Base-by-base conservation (phyloP, 2,797 vertebrate species). In the Myiothlypis chrysogaster region DNA sequence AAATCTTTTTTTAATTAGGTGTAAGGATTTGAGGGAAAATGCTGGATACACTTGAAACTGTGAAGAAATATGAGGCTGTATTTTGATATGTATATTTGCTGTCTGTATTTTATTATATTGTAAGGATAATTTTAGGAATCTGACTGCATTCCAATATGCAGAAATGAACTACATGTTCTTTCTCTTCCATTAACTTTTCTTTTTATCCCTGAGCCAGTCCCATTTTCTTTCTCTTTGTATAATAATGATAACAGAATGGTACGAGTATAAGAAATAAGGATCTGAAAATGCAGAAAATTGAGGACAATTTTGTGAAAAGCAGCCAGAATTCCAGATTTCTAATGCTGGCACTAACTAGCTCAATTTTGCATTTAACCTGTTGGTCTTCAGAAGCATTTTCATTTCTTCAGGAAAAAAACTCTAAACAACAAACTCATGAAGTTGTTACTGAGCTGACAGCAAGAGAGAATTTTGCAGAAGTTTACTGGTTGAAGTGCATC, bases 261-360 rank as follows among this genome's bases (percentile, higher is more conserved):
- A 63, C 8, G 50, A 78, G 7, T 37, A 23, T 60, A 72, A 88
- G 72, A 89, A 94, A 89, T 65, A 88, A 87, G 47, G 32, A 63
- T 69, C 56, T 63, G 63, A 79, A 89, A 90, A 81, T 41, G 44
- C 41, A 94, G 70, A 71, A 93, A 92, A 92, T n/a, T 56, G 52
- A 88, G 11, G 15, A 56, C 15, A 82, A 93, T 93, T 93, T 89
- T 84, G 44, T 84, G 77, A 61, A 89, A 91, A 93, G 59, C 77
- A 87, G 55, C 23, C n/a, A 14, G 77, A 90, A 83, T 79, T 86
- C 63, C 63, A 63, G 43, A 32, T 49, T 34, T 72, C 10, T 82
- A 82, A 82, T 23, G 43, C 34, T 72, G 41, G 9, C 28, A 28
- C 22, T 84, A 82, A 92, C 70, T 84, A 70, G 41, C 75, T 84